Percentiles rank a stretch among this genome's conserved stretches.
Evolutionary conservation across 2,888 invertebrate species (phyloP).

Genomic region (Anagyrus pseudococci): DNA sequence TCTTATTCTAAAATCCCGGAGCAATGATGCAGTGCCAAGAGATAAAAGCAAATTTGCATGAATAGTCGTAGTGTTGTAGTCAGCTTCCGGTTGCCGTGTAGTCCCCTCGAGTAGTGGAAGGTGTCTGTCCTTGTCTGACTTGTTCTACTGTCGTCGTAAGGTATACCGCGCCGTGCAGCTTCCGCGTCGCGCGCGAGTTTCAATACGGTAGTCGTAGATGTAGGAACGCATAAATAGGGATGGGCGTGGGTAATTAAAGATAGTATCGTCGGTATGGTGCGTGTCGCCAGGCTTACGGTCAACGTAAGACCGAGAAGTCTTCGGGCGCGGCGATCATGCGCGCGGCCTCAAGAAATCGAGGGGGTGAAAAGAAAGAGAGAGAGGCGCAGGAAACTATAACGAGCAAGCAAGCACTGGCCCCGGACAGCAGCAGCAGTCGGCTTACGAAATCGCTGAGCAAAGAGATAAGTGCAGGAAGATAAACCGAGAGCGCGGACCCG

Average conservation of each 20-base stretch:
- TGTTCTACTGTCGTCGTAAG: conserved; percentile 14
- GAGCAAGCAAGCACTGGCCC: conserved; percentile 5
- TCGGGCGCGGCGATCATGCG: too few species aligned
- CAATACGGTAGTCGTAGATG: too few species aligned
- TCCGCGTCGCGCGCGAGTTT: conserved; percentile 1
- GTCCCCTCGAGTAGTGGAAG: conserved; percentile 24
- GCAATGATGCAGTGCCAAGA: background rate
- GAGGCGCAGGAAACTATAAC: conserved; percentile 20
- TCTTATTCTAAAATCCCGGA: conserved; percentile 9
- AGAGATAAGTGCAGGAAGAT: conserved; percentile 30
- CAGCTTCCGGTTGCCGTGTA: conserved; percentile 17
- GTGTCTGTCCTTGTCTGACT: conserved; percentile 39
- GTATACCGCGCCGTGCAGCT: conserved; percentile 17
- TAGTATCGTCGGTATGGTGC: conserved; percentile 54
- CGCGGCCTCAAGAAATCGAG: background rate
- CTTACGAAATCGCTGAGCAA: conserved; percentile 41
- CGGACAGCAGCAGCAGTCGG: conserved; percentile 11
- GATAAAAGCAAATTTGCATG: conserved; percentile 28
- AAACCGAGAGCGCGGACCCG: conserved; percentile 6
- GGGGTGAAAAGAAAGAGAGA: conserved; percentile 17
- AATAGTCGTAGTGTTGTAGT: conserved; percentile 19
- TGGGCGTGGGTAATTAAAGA: conserved; percentile 56
- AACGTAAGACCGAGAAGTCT: too few species aligned
- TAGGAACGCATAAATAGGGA: too few species aligned
- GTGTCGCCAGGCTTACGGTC: conserved; percentile 55